Conservation (phyloP, 2,888 invertebrate species). For the Halocaridina rubra region DNA sequence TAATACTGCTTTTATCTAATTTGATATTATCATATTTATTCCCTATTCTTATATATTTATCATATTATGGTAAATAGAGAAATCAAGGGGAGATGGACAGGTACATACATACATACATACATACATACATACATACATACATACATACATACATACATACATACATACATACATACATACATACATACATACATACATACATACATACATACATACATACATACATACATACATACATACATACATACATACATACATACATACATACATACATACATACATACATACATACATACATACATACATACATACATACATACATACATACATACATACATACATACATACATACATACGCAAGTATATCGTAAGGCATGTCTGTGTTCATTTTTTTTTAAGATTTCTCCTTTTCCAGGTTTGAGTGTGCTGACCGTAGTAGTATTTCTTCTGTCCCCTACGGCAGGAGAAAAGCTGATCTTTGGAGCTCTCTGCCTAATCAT, state of each 20-base stretch:
- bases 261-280: neutral
- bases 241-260: neutral
- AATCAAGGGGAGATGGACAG: neutral
- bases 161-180: constrained; percentile 13
- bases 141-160: constrained; percentile 13
- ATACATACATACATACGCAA: constrained; percentile 5
- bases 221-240: neutral
- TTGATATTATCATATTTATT: too few species aligned
- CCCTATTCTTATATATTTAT: too few species aligned
- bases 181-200: constrained; percentile 6
- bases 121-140: constrained; percentile 13
- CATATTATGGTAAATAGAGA: too few species aligned
- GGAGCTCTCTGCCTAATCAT: too few species aligned
- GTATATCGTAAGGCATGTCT: too few species aligned
- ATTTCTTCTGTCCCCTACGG: too few species aligned
- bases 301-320: neutral
- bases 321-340: neutral
- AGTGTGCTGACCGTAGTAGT: too few species aligned
- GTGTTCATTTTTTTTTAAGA: too few species aligned
- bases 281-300: neutral
- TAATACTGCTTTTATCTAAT: too few species aligned
- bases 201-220: neutral
- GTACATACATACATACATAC: constrained; percentile 12
- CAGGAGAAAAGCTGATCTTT: too few species aligned
- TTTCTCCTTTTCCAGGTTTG: too few species aligned